These are phyloP conservation scores for Battus philenor DNA, from an alignment of 1,140 invertebrate genomes.

Conservation along the genomic window DNA sequence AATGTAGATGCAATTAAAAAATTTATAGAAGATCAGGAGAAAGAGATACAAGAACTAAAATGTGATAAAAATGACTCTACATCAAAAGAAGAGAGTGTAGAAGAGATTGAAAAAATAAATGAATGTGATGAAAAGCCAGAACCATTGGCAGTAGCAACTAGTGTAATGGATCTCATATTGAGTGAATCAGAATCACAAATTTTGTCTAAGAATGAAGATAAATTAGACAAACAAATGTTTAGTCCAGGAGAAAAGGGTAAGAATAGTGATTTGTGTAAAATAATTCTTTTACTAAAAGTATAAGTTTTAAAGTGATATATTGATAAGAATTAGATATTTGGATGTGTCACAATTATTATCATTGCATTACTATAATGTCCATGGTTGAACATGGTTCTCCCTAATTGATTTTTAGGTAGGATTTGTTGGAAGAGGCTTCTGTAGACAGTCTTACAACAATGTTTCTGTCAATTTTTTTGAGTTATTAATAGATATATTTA, in stretches of 20 bases:
- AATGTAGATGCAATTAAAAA: constrained; percentile 56
- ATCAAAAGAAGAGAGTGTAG: constrained; percentile 16
- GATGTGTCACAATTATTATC: no score
- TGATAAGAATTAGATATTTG: no score
- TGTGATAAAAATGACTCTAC: constrained; percentile 15
- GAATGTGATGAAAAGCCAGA: no score
- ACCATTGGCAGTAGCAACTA: constrained; percentile 15
- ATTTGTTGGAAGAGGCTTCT: no score
- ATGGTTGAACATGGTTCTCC: no score
- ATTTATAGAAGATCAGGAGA: constrained; percentile 52
- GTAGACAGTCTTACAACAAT: no score
- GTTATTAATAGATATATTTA: no score
- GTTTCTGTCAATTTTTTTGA: no score
- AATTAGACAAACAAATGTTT: constrained; percentile 23
- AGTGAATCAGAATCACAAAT: constrained; percentile 41
- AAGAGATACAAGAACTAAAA: constrained; percentile 25
- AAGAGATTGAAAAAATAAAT: constrained; percentile 15
- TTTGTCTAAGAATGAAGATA: constrained; percentile 27
- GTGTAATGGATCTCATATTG: constrained; percentile 50
- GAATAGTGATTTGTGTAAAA: background rate
- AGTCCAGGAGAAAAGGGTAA: constrained; percentile 32
- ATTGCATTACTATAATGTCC: no score
- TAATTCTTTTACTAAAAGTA: no score
- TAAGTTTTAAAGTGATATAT: no score
- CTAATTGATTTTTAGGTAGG: no score